Base-by-base conservation (phyloP, 2,113 vertebrate genomes). In the Cnemophilus loriae region DNA sequence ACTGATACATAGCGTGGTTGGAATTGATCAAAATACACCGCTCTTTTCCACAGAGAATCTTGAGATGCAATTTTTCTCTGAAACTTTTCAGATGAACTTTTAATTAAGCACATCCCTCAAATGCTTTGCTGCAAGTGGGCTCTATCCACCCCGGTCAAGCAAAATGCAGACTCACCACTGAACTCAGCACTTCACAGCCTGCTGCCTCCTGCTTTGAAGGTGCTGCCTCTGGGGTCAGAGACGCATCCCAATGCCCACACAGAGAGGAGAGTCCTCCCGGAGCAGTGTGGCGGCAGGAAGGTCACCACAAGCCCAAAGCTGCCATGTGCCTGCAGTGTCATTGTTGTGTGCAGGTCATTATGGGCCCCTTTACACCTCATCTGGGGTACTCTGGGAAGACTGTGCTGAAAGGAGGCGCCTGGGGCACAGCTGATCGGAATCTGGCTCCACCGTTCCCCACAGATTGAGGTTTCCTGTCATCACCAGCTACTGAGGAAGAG, bases 311-410 rank as follows among this genome's bases (percentile, higher is more conserved):
- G 17, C 14, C 68, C 55, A 35, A 33, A 79, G 37, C 44, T 69
- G 35, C 41, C 6, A 0, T 3, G 35, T 22, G 32, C 21, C 73
- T 44, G 49, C 64, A 42, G 15, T 4, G 17, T 35, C 68, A 19
- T 46, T 69, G 59, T 12, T 44, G 59, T 6, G 17, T 23, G 28
- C 1, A 1, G 7, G 59, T 27, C 3, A 0, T 2, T 1, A 2
- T 8, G 30, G 21, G 15, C 8, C n/a, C 17, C 41, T 42, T 65
- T 11, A 44, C 55, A 12, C 17, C 16, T 49, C 32, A 3, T 1
- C 20, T 73, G 21, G 44, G 39, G 10, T 33, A 13, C 42, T 57
- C 64, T n/a, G 52, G 41, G 42, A 76, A 24, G 46, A 16, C 3
- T 6, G 42, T 68, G 60, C 33, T 87, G 49, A 16, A 76, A 2